phyloP scores from a whole-genome alignment of 2,888 invertebrate species.

The Tipula confusa region DNA sequence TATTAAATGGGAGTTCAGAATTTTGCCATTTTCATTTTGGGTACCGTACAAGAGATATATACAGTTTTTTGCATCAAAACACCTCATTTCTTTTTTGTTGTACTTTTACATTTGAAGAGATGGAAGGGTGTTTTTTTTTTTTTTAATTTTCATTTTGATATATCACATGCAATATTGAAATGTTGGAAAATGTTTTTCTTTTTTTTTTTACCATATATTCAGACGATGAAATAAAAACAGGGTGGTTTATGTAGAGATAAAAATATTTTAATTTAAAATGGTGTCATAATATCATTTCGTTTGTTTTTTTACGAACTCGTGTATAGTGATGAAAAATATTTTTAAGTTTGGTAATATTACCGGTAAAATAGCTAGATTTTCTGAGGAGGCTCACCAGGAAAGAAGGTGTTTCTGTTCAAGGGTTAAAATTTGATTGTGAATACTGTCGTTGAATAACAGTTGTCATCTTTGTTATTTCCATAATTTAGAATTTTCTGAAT shows the following conservation, averaged over 20 bases:
- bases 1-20: neutral
- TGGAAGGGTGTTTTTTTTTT: constrained; percentile 29
- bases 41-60: neutral
- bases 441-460: no score
- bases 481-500: no score
- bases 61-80: neutral
- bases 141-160: constrained; percentile 33
- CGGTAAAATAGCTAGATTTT: no score
- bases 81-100: neutral
- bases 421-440: no score
- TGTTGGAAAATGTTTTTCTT: constrained; percentile 32
- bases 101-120: neutral
- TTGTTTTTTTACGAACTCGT: neutral
- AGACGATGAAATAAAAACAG: neutral
- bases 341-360: no score
- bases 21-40: neutral
- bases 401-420: no score
- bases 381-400: no score
- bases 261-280: constrained; percentile 12
- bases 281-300: neutral
- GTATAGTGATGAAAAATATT: neutral
- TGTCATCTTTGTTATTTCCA: no score
- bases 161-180: constrained; percentile 34
- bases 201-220: no score
- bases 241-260: neutral